Evolutionary conservation across 2,797 vertebrate genomes (phyloP).

Genomic region (Valencia hispanica): DNA sequence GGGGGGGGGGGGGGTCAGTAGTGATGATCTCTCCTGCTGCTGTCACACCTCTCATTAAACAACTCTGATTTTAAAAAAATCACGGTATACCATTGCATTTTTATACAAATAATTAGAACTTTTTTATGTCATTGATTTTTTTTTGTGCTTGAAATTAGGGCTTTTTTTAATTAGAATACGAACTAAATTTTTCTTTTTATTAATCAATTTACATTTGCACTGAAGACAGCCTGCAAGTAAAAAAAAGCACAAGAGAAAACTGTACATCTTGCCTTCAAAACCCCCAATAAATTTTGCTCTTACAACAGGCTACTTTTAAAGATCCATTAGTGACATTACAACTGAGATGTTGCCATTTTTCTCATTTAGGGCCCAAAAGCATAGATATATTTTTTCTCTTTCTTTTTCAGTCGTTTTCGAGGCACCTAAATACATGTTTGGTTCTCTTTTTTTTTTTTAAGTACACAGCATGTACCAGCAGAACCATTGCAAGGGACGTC

Average conservation of each 20-base stretch:
- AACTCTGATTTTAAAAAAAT: constrained; percentile 48
- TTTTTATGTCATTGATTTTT: constrained; percentile 14
- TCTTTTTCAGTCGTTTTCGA: neutral
- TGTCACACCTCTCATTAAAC: constrained; percentile 28
- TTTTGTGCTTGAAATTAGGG: constrained; percentile 24
- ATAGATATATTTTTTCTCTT: neutral
- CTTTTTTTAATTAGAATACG: neutral
- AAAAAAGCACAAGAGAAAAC: neutral
- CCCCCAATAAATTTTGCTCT: neutral
- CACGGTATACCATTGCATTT: constrained; percentile 6
- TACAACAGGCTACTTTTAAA: no score
- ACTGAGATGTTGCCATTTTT: neutral
- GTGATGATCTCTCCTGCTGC: constrained; percentile 42
- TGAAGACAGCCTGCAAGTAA: neutral
- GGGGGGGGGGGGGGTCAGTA: constrained; percentile 25
- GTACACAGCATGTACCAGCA: constrained; percentile 9
- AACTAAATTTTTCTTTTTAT: constrained; percentile 9
- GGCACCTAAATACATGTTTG: neutral
- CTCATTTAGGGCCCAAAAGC: neutral
- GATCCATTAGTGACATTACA: neutral
- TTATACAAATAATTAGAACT: neutral
- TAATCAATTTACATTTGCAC: constrained; percentile 22
- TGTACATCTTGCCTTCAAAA: neutral
- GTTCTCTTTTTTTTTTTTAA: no score
- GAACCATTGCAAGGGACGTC: constrained; percentile 55